Evolutionary conservation across 1,140 invertebrate species (phyloP).

Genomic region (Drosophila virilis): DNA sequence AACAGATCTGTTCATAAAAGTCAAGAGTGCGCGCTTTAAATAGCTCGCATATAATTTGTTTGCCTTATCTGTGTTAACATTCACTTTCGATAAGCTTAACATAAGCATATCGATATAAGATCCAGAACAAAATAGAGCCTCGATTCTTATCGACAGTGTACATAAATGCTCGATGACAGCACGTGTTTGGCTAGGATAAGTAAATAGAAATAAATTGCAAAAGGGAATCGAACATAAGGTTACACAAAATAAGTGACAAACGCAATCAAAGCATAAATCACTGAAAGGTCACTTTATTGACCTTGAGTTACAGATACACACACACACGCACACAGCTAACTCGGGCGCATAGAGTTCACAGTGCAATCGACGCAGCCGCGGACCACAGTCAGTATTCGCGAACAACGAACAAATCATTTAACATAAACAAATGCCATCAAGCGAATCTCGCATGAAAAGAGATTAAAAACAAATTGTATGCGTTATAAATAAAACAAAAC

Average conservation of each 20-base stretch:
- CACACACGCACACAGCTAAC: neutral
- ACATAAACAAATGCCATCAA: constrained; percentile 43
- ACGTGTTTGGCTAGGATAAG: constrained; percentile 24
- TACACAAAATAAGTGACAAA: constrained; percentile 11
- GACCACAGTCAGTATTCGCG: neutral
- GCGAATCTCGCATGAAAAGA: constrained; percentile 18
- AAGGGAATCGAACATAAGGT: neutral
- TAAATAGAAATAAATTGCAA: neutral
- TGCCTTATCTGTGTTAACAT: constrained; percentile 33
- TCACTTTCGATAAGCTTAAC: constrained; percentile 30
- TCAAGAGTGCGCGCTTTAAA: neutral
- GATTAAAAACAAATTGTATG: constrained; percentile 70
- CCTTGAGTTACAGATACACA: constrained; percentile 50
- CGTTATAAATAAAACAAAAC: constrained; percentile 70
- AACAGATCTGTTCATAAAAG: neutral
- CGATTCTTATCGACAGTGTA: constrained; percentile 14
- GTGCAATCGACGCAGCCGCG: constrained; percentile 22
- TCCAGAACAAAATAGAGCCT: neutral
- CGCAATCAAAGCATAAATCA: constrained; percentile 36
- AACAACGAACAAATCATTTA: constrained; percentile 34
- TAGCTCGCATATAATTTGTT: neutral
- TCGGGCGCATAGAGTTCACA: constrained; percentile 30
- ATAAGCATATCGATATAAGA: constrained; percentile 24
- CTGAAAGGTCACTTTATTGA: constrained; percentile 61
- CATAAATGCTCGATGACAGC: neutral